A percentile compares a stretch with the other conserved stretches of the same genome.
phyloP scores from a whole-genome alignment of 2,888 invertebrate genomes.

The Leptura quadrifasciata region DNA sequence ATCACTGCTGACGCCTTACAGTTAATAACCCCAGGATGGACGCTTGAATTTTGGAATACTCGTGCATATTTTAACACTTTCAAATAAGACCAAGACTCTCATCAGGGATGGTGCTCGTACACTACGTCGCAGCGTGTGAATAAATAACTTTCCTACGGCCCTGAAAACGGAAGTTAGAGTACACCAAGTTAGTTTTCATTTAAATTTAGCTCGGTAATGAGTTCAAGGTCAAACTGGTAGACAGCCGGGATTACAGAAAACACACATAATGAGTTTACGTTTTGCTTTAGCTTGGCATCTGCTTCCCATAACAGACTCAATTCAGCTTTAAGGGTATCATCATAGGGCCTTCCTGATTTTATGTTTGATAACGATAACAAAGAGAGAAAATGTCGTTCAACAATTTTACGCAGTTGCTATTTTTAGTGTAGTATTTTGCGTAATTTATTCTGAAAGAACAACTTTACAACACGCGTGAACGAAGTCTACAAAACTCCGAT shows the following conservation, averaged over 20 bases:
- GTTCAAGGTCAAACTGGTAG: conserved; percentile 6
- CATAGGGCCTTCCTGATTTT: too few species aligned
- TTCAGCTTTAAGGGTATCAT: too few species aligned
- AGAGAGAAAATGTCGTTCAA: too few species aligned
- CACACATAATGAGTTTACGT: too few species aligned
- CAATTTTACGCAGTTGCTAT: too few species aligned
- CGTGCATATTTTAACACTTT: background rate
- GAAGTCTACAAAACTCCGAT: too few species aligned
- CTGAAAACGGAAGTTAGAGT: conserved; percentile 17
- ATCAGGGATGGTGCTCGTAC: background rate
- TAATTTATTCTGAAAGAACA: too few species aligned
- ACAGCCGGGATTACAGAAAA: background rate
- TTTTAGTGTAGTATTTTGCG: too few species aligned
- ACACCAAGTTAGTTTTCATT: conserved; percentile 3
- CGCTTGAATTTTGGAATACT: background rate
- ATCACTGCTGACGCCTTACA: background rate
- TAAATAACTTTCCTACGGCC: background rate
- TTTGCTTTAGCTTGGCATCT: too few species aligned
- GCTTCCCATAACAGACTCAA: too few species aligned
- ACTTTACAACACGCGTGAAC: too few species aligned
- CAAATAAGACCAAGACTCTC: background rate
- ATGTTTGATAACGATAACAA: too few species aligned
- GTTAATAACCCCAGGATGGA: background rate
- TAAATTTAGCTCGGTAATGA: conserved; percentile 4
- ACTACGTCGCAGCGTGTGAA: background rate